Conservation (phyloP, 2,888 invertebrate genomes). For the Sphaerophoria rueppellii region DNA sequence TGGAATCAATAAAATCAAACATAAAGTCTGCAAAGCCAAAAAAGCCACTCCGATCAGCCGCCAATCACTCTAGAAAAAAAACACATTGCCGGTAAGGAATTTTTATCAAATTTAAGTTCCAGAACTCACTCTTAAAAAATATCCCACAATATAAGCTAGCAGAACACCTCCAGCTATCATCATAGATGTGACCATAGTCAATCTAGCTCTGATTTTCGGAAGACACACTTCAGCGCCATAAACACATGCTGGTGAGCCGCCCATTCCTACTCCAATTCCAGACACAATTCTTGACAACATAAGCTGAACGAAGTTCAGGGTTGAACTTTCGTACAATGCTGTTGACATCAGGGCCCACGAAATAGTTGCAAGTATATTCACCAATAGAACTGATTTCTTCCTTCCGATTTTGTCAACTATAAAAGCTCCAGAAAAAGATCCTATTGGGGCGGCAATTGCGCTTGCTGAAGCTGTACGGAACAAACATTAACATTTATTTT, state of each 20-base stretch:
- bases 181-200: constrained; percentile 85
- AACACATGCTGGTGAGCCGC: constrained; percentile 80
- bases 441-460: constrained; percentile 79
- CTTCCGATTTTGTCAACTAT: constrained; percentile 80
- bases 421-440: constrained; percentile 79
- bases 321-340: constrained; percentile 75
- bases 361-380: constrained; percentile 78
- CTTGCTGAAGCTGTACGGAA: constrained; percentile 78
- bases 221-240: constrained; percentile 82
- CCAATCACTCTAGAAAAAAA: constrained; percentile 77
- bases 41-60: constrained; percentile 79
- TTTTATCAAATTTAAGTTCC: background rate
- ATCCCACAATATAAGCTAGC: constrained; percentile 85
- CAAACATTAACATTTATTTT: background rate
- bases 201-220: constrained; percentile 85
- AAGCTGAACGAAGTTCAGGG: constrained; percentile 78
- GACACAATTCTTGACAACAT: constrained; percentile 79
- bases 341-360: constrained; percentile 80
- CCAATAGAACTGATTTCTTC: constrained; percentile 78
- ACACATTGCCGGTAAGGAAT: too few relatives aligned
- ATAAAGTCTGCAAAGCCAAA: constrained; percentile 78
- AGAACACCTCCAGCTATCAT: constrained; percentile 86
- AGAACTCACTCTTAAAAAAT: constrained; percentile 78
- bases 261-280: constrained; percentile 80
- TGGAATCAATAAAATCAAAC: constrained; percentile 83